Percentiles rank a stretch among this genome's conserved stretches.
These are phyloP conservation scores for Hystrix brachyura DNA, from an alignment of 2,113 vertebrate species.

Conservation along the genomic window DNA sequence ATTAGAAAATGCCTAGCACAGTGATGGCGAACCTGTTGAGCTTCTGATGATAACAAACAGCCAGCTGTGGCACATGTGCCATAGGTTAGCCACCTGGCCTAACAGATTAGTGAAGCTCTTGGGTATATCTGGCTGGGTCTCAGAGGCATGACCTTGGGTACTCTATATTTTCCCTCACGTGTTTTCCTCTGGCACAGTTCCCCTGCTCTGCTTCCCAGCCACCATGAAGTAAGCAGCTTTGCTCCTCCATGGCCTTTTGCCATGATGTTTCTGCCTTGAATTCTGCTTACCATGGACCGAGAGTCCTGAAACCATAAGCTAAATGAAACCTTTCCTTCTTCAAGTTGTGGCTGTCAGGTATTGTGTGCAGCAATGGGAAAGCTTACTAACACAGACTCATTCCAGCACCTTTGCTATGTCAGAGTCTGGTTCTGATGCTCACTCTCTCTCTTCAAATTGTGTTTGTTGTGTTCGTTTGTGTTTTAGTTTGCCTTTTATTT, in stretches of 20 bases:
- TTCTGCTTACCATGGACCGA: background rate
- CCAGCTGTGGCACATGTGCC: too few relatives aligned
- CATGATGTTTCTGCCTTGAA: background rate
- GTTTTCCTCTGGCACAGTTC: background rate
- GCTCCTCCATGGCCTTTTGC: background rate
- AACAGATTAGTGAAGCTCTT: background rate
- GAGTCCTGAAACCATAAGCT: background rate
- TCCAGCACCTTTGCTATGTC: background rate
- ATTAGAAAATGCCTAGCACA: background rate
- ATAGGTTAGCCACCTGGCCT: background rate
- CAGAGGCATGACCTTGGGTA: background rate
- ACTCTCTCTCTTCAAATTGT: background rate
- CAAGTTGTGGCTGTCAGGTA: background rate
- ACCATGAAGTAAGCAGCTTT: background rate
- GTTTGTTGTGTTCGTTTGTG: background rate
- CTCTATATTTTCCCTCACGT: background rate
- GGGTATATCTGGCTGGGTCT: background rate
- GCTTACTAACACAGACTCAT: background rate
- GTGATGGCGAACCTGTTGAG: too few relatives aligned
- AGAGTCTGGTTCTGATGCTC: background rate
- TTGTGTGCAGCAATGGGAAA: background rate
- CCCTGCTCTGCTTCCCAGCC: background rate
- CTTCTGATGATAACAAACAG: too few relatives aligned
- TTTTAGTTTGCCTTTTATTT: background rate
- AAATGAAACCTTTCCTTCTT: background rate